A percentile compares a stretch with the other conserved stretches of the same genome.
Conservation (phyloP, 2,888 invertebrate genomes). For the Archaeoteleia sp. region DNA sequence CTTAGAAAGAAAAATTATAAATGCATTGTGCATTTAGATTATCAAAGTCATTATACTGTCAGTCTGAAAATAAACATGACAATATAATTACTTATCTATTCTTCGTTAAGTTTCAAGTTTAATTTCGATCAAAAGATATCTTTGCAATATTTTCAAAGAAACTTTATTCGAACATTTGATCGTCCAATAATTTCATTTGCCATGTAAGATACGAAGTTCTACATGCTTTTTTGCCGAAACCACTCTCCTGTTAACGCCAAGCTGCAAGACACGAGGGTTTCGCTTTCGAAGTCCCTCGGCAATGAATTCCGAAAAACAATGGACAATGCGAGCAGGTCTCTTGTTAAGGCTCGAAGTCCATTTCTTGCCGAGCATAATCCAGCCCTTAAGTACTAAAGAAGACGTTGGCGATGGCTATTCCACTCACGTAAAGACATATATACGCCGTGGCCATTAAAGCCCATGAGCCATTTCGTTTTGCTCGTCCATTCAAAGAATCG, state of each 20-base stretch:
- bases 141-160: too few species aligned
- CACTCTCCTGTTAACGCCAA: constrained; percentile 15
- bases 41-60: too few species aligned
- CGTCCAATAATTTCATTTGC: constrained; percentile 13
- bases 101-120: too few species aligned
- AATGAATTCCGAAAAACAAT: constrained; percentile 47
- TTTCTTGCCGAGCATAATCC: constrained; percentile 38
- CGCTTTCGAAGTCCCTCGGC: constrained; percentile 29
- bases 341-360: constrained; percentile 31
- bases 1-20: too few species aligned
- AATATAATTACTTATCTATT: too few species aligned
- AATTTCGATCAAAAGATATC: too few species aligned
- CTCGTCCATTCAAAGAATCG: constrained; percentile 46
- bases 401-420: constrained; percentile 51
- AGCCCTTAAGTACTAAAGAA: constrained; percentile 55
- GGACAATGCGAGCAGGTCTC: constrained; percentile 43
- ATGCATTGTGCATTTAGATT: too few species aligned
- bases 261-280: constrained; percentile 20
- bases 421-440: constrained; percentile 53
- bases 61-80: too few species aligned
- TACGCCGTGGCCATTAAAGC: constrained; percentile 52
- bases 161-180: too few species aligned
- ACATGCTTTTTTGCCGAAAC: constrained; percentile 6
- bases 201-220: constrained; percentile 10
- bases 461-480: constrained; percentile 43